Percentiles rank a stretch among this genome's conserved stretches.
Evolutionary conservation across 2,888 invertebrate species (phyloP).

Genomic region (Microdon myrmicae): DNA sequence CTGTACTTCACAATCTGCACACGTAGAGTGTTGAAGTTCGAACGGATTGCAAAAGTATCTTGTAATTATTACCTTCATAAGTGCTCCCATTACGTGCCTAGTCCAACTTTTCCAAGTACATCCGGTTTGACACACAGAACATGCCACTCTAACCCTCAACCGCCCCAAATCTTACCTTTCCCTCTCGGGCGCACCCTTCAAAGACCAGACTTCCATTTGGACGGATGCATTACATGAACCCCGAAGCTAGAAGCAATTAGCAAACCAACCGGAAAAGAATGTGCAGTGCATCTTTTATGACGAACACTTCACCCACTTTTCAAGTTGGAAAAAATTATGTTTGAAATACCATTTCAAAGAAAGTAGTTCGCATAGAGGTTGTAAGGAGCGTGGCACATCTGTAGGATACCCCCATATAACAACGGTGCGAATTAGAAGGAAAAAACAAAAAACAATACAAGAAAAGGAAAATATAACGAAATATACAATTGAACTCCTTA

Average conservation of each 20-base stretch:
- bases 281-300: slow-evolving; percentile 23
- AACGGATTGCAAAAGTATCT: no score
- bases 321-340: slow-evolving; percentile 34
- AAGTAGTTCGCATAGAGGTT: background rate
- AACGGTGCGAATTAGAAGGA: slow-evolving; percentile 2
- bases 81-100: slow-evolving; percentile 37
- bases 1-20: no score
- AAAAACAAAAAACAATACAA: no score
- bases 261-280: slow-evolving; percentile 50
- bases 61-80: slow-evolving; percentile 27
- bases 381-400: background rate
- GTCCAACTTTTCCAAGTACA: slow-evolving; percentile 38
- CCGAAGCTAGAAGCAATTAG: slow-evolving; percentile 50
- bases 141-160: slow-evolving; percentile 38
- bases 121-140: slow-evolving; percentile 43
- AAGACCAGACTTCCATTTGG: no score
- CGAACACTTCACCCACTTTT: no score
- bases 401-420: slow-evolving; percentile 11
- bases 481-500: slow-evolving; percentile 23
- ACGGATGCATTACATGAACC: slow-evolving; percentile 31
- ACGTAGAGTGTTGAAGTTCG: no score
- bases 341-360: slow-evolving; percentile 17
- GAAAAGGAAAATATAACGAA: no score
- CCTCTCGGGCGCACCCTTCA: slow-evolving; percentile 15
- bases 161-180: slow-evolving; percentile 34